phyloP scores from a whole-genome alignment of 2,113 vertebrate genomes.

The Heptranchias perlo region DNA sequence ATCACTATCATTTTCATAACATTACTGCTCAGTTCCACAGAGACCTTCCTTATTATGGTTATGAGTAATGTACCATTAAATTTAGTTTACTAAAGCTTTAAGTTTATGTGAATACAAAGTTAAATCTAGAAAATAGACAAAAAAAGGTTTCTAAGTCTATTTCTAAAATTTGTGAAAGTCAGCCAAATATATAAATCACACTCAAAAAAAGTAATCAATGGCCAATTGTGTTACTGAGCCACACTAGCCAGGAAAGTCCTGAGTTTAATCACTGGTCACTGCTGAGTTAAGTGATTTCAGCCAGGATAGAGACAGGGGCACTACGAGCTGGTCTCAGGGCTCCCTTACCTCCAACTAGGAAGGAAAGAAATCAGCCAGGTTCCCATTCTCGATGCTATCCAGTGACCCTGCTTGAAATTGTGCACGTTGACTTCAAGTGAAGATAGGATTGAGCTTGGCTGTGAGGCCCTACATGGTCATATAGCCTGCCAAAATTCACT shows the following conservation, averaged over 20 bases:
- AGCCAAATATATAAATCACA: background rate
- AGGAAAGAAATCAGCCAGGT: background rate
- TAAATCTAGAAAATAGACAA: background rate
- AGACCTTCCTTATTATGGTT: background rate
- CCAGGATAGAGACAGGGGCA: background rate
- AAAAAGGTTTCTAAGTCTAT: background rate
- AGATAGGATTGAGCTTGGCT: background rate
- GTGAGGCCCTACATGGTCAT: background rate
- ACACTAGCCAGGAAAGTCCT: background rate
- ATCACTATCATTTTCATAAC: background rate
- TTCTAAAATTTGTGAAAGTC: background rate
- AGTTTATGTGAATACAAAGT: background rate
- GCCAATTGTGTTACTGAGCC: background rate
- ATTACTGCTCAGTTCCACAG: background rate
- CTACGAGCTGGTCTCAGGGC: background rate
- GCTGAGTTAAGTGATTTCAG: no score
- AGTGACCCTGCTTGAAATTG: background rate
- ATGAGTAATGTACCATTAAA: background rate
- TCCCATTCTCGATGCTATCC: background rate
- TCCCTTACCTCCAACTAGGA: background rate
- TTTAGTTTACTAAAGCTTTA: background rate
- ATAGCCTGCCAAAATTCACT: background rate
- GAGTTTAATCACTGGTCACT: background rate
- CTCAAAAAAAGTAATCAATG: no score
- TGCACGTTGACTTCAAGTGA: no score